Evolutionary conservation across 2,888 invertebrate species (phyloP), one percentile per base, ranked within the genome.

Genomic region (Noctua comes): DNA sequence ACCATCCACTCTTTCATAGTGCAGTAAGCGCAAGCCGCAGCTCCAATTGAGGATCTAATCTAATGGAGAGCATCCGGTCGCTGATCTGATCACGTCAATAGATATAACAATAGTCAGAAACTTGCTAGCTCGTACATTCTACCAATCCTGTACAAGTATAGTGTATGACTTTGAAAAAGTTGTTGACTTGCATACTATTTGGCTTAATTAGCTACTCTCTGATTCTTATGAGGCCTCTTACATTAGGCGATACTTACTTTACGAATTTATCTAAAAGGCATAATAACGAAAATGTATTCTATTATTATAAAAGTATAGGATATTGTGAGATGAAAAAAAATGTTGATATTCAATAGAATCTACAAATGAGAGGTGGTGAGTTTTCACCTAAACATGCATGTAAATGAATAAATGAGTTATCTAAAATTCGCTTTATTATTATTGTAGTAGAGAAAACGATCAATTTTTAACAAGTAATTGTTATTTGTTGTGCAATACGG

Each of bases 41-140:
- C 68, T 64, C 27, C 85, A 85, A 83, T 83, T 83, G 73, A 82
- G 72, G n/a, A 72, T 73, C 70, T 70, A 71, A 81, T 73, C 46
- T 74, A 79, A 75, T 84, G 68, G 68, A 54, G 13, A 57, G 40
- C 73, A 62, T 83, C 83, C 86, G 76, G 81, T 57, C 65, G 68
- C 51, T n/a, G n/a, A n/a, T n/a, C 40, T 64, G 65, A 40, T 70
- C 64, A 36, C 68, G 43, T 54, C 51, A 73, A 76, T 73, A 76
- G 51, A 59, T 65, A 70, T 74, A 43, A 80, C 68, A 85, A 77
- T 71, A 64, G 70, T n/a, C 27, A 77, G 65, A 46, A 66, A 51
- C 69, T 76, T 71, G 48, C 68, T 69, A 70, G 27, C 57, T 43
- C 27, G 83, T n/a, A 43, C 27, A 51, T 69, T 57, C 43, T 59